Conservation (phyloP, 2,888 invertebrate species). For the Apotomis turbidana region DNA sequence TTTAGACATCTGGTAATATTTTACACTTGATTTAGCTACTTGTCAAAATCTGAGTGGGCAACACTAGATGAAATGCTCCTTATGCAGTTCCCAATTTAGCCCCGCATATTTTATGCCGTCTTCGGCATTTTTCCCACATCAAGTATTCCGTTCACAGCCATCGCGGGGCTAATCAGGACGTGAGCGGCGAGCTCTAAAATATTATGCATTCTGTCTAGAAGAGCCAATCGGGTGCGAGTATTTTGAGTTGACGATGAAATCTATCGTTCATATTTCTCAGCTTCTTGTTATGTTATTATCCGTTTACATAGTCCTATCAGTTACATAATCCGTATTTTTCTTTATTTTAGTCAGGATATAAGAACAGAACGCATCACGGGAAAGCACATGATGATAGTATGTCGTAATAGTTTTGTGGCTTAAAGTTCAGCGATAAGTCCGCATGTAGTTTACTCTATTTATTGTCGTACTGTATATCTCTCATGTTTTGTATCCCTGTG, state of each 20-base stretch:
- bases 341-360: not conserved
- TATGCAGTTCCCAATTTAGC: constrained; percentile 31
- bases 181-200: constrained; percentile 12
- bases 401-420: too few relatives aligned
- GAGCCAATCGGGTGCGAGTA: not conserved
- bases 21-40: too few relatives aligned
- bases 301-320: not conserved
- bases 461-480: too few relatives aligned
- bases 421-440: too few relatives aligned
- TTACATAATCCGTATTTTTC: not conserved
- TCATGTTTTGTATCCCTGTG: too few relatives aligned
- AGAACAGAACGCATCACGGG: too few relatives aligned
- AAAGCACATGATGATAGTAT: too few relatives aligned
- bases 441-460: too few relatives aligned
- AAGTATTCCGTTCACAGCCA: constrained; percentile 28
- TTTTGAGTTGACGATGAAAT: not conserved
- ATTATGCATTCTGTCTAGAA: constrained; percentile 20
- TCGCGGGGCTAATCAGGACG: constrained; percentile 30
- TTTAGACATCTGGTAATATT: too few relatives aligned
- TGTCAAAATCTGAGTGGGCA: too few relatives aligned
- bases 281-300: not conserved
- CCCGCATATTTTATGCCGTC: constrained; percentile 27
- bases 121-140: constrained; percentile 13
- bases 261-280: not conserved
- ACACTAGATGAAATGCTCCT: constrained; percentile 4